Percentiles rank a stretch among this genome's conserved stretches.
Conservation (phyloP, 1,140 invertebrate species). For the Aphelinus certus region DNA sequence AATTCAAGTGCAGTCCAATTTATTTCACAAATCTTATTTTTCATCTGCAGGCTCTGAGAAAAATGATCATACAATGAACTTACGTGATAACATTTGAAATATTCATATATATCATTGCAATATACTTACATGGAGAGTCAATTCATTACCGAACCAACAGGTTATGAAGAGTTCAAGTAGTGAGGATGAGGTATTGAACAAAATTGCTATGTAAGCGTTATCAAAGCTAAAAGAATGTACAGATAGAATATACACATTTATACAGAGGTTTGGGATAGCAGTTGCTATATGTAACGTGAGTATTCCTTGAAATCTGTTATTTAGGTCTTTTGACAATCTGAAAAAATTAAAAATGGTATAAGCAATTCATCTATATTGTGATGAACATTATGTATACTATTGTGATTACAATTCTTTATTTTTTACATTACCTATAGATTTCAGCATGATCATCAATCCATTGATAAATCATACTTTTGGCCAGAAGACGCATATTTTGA, state of each 20-base stretch:
- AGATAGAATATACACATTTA: conserved; percentile 19
- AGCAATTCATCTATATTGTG: not conserved
- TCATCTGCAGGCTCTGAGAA: conserved; percentile 8
- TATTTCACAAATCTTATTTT: conserved; percentile 7
- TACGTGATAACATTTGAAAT: not conserved
- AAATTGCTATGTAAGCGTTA: not conserved
- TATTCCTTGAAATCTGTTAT: conserved; percentile 8
- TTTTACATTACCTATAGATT: conserved; percentile 2
- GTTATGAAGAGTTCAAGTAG: conserved; percentile 19
- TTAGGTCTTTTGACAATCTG: conserved; percentile 14
- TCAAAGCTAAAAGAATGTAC: not conserved
- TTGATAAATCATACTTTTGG: not conserved
- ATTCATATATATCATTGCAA: not conserved
- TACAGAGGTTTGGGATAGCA: conserved; percentile 15
- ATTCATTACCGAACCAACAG: conserved; percentile 16
- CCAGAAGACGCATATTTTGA: too few species aligned
- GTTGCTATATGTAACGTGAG: not conserved
- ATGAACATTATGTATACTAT: not conserved
- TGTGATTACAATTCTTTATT: not conserved
- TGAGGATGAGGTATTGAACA: conserved; percentile 5
- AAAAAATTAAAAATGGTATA: not conserved
- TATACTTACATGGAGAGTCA: not conserved
- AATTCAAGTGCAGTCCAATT: conserved; percentile 7
- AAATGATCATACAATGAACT: not conserved
- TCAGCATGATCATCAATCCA: conserved; percentile 1